Base-by-base conservation (phyloP, 2,888 invertebrate species). In the Aleiodes alternator region DNA sequence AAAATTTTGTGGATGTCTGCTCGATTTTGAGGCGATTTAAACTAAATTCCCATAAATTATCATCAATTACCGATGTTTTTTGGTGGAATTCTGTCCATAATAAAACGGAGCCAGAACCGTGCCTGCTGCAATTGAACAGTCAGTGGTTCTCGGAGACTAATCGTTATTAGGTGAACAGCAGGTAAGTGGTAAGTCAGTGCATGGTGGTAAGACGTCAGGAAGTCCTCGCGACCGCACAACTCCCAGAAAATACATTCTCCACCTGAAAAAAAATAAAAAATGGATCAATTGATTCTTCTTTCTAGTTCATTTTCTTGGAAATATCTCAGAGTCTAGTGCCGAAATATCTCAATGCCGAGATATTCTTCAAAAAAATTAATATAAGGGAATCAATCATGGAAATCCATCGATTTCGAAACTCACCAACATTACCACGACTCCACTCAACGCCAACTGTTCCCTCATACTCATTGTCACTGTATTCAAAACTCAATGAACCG, bases 181-280 rank as follows among this genome's bases (percentile, higher is more conserved):
- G 90, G 87, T 79, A 87, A 88, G 74, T 89, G 85, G 74, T 87
- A 87, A 53, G 87, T 89, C 51, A 95, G 91, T 84, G 95, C 94
- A 84, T 94, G 94, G 87, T 95, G 95, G 88, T 95, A 95, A 64
- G 93, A 89, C 69, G 92, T 90, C 82, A 92, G 91, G 88, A 94
- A 95, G 55, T 93, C 93, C 86, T 94, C 94, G 81, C 94, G 94
- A 8, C 95, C 95, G 57, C 95, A 94, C 85, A 95, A 94, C 85
- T 95, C 95, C 95, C 95, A 95, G 43, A 88, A 88, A 31, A 89
- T 83, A 92, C 90, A 83, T 92, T 93, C 82, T 92, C 90, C 89
- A 51, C 89, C 89, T 89, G 87, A 23, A 91, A 76, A 76, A 79
- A 79, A 31, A 43, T 43, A 29, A 73, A 74, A 72, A 55, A 50